A percentile compares a stretch with the other conserved stretches of the same genome.
These are phyloP conservation scores for Drosophila siamana DNA, from an alignment of 2,888 invertebrate species.

Conservation along the genomic window DNA sequence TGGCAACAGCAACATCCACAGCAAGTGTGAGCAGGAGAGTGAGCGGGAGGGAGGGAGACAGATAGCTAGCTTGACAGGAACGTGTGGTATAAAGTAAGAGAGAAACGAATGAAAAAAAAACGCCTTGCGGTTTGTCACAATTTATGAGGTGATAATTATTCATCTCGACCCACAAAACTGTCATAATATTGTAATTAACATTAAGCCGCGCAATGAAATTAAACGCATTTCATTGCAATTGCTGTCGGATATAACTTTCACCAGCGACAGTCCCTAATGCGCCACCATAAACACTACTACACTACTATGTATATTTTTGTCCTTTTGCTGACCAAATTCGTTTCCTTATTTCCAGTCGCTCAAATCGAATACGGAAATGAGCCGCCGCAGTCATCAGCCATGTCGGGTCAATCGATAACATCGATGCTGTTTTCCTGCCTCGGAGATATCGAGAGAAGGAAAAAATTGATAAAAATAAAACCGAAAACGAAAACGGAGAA, in stretches of 20 bases:
- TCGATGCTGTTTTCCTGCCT: slow-evolving; percentile 31
- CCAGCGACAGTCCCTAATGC: slow-evolving; percentile 38
- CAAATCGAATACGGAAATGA: slow-evolving; percentile 70
- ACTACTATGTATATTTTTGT: slow-evolving; percentile 2
- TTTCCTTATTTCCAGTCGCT: slow-evolving; percentile 61
- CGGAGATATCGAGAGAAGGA: slow-evolving; percentile 1
- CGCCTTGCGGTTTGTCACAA: slow-evolving; percentile 80
- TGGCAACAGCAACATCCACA: neutral
- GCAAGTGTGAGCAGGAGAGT: neutral
- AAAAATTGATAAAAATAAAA: slow-evolving; percentile 3
- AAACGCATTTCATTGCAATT: slow-evolving; percentile 76
- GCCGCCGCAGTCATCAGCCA: slow-evolving; percentile 47
- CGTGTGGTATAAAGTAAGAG: slow-evolving; percentile 10
- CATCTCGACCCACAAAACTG: slow-evolving; percentile 77
- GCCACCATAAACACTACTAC: slow-evolving; percentile 31
- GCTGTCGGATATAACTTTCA: slow-evolving; percentile 49
- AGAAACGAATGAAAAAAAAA: slow-evolving; percentile 10
- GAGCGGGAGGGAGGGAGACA: neutral
- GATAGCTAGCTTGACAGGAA: slow-evolving; percentile 17
- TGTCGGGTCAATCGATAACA: slow-evolving; percentile 71
- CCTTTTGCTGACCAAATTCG: slow-evolving; percentile 54
- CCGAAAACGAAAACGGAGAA: slow-evolving; percentile 14
- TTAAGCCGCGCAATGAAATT: slow-evolving; percentile 71
- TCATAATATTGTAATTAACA: slow-evolving; percentile 81
- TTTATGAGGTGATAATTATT: slow-evolving; percentile 83